Evolutionary conservation across 2,888 invertebrate genomes (phyloP).

Genomic region (Drosophila emarginata): DNA sequence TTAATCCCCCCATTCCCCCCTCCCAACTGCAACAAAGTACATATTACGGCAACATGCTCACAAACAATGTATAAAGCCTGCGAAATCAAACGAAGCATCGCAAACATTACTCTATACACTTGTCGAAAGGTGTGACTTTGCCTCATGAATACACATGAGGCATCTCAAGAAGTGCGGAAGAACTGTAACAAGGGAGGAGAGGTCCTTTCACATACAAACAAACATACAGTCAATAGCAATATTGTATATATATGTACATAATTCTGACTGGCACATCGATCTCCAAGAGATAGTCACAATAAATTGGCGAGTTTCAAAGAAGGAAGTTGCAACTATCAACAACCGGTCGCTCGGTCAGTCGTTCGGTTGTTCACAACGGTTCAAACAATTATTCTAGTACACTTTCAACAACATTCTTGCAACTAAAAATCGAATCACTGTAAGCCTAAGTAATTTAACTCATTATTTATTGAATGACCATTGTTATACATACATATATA

Average conservation of each 20-base stretch:
- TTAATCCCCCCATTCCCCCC: too few relatives aligned
- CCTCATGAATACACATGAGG: neutral
- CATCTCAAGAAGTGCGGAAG: neutral
- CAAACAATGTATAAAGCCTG: too few relatives aligned
- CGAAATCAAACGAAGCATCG: neutral
- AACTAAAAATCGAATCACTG: neutral
- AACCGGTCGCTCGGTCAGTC: too few relatives aligned
- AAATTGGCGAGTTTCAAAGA: neutral
- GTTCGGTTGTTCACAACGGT: neutral
- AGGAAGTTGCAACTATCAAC: slow-evolving; percentile 6
- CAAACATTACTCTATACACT: neutral
- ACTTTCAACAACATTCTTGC: slow-evolving; percentile 1
- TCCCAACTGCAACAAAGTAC: slow-evolving; percentile 4
- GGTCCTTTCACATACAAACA: too few relatives aligned
- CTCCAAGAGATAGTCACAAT: neutral
- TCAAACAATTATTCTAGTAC: neutral
- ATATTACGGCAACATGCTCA: neutral
- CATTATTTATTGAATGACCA: slow-evolving; percentile 1
- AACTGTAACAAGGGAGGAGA: too few relatives aligned
- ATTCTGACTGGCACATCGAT: too few relatives aligned
- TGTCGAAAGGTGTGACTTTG: slow-evolving; percentile 1
- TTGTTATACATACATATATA: too few relatives aligned
- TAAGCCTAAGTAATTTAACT: neutral
- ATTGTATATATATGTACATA: too few relatives aligned
- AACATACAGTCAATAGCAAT: too few relatives aligned